Evolutionary conservation across 1,140 invertebrate species (phyloP).

Genomic region (Trichonephila clavata): DNA sequence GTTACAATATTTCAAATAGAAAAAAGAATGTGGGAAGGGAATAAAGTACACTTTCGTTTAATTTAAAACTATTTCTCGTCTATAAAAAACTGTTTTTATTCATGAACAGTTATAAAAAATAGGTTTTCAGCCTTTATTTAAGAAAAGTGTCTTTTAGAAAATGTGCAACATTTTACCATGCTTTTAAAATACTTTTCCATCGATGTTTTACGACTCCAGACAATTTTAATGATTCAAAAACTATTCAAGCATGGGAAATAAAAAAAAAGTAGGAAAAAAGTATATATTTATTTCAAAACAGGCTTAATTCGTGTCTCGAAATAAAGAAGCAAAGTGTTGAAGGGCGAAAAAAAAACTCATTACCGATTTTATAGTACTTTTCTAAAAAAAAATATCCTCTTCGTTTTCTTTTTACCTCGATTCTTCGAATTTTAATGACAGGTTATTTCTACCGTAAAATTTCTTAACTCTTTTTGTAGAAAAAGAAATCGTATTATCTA

Average conservation of each 20-base stretch:
- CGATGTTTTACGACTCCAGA: not conserved
- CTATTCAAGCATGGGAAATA: not conserved
- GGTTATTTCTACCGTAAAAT: not conserved
- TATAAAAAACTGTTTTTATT: no score
- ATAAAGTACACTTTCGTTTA: no score
- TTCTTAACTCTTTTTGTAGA: not conserved
- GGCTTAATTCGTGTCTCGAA: not conserved
- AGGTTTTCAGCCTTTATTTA: no score
- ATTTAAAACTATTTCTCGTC: no score
- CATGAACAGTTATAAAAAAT: no score
- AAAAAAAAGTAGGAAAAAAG: no score
- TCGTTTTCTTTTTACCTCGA: not conserved
- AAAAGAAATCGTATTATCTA: not conserved
- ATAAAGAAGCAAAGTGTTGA: not conserved
- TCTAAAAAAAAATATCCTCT: not conserved
- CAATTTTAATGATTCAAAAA: not conserved
- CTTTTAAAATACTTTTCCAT: not conserved
- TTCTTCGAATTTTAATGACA: not conserved
- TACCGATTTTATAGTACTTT: not conserved
- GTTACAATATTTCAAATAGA: no score
- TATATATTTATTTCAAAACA: not conserved
- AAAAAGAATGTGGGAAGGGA: no score
- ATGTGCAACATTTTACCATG: not conserved
- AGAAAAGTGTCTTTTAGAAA: no score
- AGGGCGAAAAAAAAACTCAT: not conserved